phyloP scores from a whole-genome alignment of 2,888 invertebrate genomes.

The Tiphia femorata region DNA sequence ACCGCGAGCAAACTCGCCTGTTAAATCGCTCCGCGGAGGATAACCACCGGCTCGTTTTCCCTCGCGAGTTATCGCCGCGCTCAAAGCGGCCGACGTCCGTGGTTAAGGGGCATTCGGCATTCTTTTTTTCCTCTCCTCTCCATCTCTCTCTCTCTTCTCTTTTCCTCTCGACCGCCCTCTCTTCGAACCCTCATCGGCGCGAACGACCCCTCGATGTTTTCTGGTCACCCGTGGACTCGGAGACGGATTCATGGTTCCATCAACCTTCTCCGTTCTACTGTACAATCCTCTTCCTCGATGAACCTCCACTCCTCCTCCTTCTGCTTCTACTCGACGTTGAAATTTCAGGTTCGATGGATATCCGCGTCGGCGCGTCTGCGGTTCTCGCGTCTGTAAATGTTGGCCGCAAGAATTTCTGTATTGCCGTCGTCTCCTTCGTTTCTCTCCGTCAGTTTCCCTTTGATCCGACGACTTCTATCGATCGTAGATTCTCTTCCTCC shows the following conservation, averaged over 20 bases:
- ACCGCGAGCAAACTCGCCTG: slow-evolving; percentile 46
- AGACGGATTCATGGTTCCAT: neutral
- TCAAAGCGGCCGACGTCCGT: slow-evolving; percentile 39
- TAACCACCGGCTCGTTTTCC: slow-evolving; percentile 41
- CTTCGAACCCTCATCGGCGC: neutral
- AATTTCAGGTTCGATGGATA: no score
- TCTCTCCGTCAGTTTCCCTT: no score
- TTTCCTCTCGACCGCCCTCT: neutral
- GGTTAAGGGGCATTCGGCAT: slow-evolving; percentile 34
- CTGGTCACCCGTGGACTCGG: neutral
- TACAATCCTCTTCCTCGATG: neutral
- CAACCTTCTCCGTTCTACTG: no score
- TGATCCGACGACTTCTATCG: neutral
- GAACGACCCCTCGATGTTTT: neutral
- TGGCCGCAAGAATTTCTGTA: no score
- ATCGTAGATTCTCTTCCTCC: neutral
- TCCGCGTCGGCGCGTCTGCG: no score
- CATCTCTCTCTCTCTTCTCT: neutral
- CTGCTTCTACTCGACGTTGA: no score
- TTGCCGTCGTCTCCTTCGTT: no score
- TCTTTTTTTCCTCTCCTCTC: slow-evolving; percentile 7
- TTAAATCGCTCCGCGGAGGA: slow-evolving; percentile 37
- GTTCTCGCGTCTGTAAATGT: no score
- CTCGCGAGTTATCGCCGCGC: slow-evolving; percentile 37
- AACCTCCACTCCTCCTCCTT: neutral